A percentile compares a stretch with the other conserved stretches of the same genome.
Evolutionary conservation across 2,797 vertebrate genomes (phyloP).

Genomic region (Halcyon leucocephala): DNA sequence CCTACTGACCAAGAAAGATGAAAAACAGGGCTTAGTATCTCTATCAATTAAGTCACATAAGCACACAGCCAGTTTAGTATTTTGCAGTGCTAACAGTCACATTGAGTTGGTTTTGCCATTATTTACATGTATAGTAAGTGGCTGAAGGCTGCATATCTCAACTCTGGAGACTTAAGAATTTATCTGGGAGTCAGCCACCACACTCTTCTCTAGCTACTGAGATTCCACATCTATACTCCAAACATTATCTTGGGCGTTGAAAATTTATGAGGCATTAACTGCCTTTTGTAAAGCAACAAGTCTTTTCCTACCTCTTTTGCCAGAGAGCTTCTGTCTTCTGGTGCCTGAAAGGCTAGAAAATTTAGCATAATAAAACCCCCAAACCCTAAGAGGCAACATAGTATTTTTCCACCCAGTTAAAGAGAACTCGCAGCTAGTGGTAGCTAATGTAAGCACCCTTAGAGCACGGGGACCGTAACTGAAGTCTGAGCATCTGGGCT

Average conservation of each 20-base stretch:
- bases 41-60: not conserved
- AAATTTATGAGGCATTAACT: not conserved
- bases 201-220: not conserved
- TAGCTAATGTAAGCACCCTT: not conserved
- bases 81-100: not conserved
- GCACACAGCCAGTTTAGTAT: not conserved
- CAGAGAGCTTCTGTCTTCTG: not conserved
- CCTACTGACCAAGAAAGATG: not conserved
- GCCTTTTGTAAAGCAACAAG: not conserved
- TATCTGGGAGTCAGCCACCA: not conserved
- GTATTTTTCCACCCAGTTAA: not conserved
- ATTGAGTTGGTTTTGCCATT: not conserved
- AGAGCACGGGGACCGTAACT: not conserved
- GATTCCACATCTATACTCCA: not conserved
- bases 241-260: not conserved
- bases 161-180: not conserved
- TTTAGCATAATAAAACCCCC: not conserved
- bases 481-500: not conserved
- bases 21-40: not conserved
- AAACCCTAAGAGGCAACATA: not conserved
- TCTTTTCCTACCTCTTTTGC: not conserved
- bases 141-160: not conserved
- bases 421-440: not conserved
- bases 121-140: not conserved
- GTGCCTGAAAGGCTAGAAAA: not conserved